phyloP scores from a whole-genome alignment of 2,113 vertebrate species.

The Hydrolagus affinis region DNA sequence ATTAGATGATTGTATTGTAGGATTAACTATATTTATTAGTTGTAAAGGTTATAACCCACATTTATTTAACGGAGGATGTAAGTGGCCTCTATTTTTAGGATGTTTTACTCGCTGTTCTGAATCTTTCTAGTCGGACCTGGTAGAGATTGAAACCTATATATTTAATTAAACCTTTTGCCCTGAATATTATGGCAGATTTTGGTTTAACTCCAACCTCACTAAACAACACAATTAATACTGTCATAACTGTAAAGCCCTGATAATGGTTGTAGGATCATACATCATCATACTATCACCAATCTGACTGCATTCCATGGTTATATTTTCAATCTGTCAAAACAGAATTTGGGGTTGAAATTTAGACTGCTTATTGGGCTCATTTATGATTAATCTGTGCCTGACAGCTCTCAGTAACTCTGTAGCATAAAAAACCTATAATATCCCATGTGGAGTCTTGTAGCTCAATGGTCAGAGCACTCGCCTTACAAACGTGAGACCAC shows the following conservation, averaged over 20 bases:
- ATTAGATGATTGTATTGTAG: neutral
- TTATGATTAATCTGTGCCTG: slow-evolving; percentile 7
- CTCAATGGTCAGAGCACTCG: too few relatives aligned
- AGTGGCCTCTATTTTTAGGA: neutral
- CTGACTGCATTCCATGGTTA: neutral
- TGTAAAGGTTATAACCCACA: too few relatives aligned
- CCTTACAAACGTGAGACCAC: too few relatives aligned
- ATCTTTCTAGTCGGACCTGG: neutral
- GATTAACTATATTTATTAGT: neutral
- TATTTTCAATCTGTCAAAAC: neutral
- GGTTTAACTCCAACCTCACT: neutral
- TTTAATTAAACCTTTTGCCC: neutral
- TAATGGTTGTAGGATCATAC: neutral
- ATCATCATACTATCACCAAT: neutral
- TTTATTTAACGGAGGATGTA: neutral
- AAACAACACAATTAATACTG: neutral
- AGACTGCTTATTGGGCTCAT: neutral
- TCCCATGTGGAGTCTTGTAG: too few relatives aligned
- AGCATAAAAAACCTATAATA: neutral
- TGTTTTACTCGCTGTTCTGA: neutral
- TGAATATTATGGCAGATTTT: neutral
- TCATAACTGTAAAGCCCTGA: neutral
- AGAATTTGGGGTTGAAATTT: neutral
- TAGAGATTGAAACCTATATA: neutral
- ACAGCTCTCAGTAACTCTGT: neutral